Percentiles rank a stretch among this genome's conserved stretches.
Evolutionary conservation across 2,113 vertebrate species (phyloP).

Genomic region (Sinocyclocheilus maitianheensis): DNA sequence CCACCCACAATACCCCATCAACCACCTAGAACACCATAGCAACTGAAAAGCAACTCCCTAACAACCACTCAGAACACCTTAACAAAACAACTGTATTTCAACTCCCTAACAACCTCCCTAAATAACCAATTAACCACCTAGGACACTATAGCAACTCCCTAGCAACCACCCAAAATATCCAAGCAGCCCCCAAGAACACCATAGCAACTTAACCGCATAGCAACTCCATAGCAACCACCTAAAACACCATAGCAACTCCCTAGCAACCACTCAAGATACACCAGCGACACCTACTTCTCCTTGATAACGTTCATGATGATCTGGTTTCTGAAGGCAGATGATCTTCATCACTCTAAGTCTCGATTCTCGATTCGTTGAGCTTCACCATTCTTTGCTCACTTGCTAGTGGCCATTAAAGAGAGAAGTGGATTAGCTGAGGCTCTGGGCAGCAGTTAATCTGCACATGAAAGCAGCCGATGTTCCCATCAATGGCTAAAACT

Average conservation of each 20-base stretch:
- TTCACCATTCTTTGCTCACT: conserved; percentile 77
- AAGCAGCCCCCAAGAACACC: not conserved
- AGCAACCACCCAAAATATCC: not conserved
- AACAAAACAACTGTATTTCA: not conserved
- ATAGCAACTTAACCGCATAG: too few species aligned
- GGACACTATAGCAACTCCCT: not conserved
- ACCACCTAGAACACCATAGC: too few species aligned
- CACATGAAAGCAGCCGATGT: conserved; percentile 81
- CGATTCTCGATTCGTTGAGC: conserved; percentile 64
- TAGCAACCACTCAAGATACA: not conserved
- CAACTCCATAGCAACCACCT: not conserved
- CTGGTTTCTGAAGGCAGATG: not conserved
- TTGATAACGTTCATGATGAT: conserved; percentile 21
- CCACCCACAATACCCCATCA: too few species aligned
- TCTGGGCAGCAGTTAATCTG: conserved; percentile 82
- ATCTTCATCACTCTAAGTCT: conserved; percentile 31
- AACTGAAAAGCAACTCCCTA: too few species aligned
- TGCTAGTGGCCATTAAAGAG: conserved; percentile 73
- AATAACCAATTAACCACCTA: not conserved
- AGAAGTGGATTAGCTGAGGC: conserved; percentile 74
- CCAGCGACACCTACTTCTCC: conserved; percentile 56
- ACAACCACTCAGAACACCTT: not conserved
- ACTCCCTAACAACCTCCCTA: not conserved
- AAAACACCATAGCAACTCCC: not conserved
- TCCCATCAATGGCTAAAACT: conserved; percentile 75